Conservation (phyloP, 2,113 vertebrate genomes). For the Elephantulus edwardii region DNA sequence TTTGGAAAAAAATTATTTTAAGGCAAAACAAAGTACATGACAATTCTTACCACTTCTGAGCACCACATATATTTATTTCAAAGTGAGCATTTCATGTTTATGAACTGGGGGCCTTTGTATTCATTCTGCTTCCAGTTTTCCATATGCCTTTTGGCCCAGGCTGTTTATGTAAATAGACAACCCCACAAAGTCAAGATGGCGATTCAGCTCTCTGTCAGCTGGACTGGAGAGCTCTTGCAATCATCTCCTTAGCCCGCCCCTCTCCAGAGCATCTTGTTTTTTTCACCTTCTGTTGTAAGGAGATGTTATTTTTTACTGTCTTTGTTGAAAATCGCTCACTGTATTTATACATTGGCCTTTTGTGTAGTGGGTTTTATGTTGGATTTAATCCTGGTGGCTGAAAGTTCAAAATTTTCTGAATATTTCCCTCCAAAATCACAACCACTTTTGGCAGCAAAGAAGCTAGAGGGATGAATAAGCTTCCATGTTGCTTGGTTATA, state of each 20-base stretch:
- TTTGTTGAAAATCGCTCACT: constrained; percentile 52
- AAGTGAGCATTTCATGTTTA: neutral
- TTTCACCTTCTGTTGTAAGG: constrained; percentile 3
- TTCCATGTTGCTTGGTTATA: constrained; percentile 62
- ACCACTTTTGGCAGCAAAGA: constrained; percentile 46
- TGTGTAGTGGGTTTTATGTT: constrained; percentile 40
- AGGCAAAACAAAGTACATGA: constrained; percentile 1
- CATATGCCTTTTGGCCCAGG: neutral
- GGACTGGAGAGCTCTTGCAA: neutral
- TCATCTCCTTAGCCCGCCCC: neutral
- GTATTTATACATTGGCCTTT: constrained; percentile 33
- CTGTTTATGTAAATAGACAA: constrained; percentile 7
- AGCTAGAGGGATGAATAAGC: constrained; percentile 40
- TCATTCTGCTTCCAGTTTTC: constrained; percentile 11
- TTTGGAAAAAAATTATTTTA: constrained; percentile 49
- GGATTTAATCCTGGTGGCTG: constrained; percentile 13
- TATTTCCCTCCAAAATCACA: constrained; percentile 34
- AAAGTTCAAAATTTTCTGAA: constrained; percentile 59
- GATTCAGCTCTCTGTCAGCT: constrained; percentile 6
- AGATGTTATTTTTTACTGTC: neutral
- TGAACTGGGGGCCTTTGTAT: constrained; percentile 23
- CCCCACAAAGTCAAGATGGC: neutral
- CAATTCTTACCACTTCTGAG: constrained; percentile 35
- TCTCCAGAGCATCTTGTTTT: constrained; percentile 24
- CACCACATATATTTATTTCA: neutral